These are phyloP conservation scores for Syritta pipiens DNA, from an alignment of 2,888 invertebrate species.

Conservation along the genomic window DNA sequence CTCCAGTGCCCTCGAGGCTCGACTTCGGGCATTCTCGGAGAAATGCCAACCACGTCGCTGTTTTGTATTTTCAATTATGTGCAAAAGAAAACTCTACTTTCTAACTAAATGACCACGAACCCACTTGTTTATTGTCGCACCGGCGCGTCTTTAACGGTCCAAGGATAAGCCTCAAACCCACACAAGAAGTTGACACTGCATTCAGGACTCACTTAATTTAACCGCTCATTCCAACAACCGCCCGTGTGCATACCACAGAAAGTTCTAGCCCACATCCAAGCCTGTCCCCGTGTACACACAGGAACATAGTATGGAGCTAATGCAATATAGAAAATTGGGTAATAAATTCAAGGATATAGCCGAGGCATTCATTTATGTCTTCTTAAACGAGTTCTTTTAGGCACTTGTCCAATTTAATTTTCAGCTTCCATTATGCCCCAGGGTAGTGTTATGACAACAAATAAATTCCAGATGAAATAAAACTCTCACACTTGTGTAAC, in stretches of 20 bases:
- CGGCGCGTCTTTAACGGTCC: too few species aligned
- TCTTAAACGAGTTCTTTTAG: constrained; percentile 69
- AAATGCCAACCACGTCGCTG: neutral
- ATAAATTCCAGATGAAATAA: constrained; percentile 67
- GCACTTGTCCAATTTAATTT: constrained; percentile 71
- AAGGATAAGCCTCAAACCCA: constrained; percentile 8
- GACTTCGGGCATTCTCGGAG: too few species aligned
- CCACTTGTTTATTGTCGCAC: constrained; percentile 24
- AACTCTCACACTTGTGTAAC: constrained; percentile 42
- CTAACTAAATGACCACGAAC: constrained; percentile 39
- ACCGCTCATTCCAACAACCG: neutral
- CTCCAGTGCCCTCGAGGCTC: constrained; percentile 29
- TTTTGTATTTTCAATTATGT: constrained; percentile 30
- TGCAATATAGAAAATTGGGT: constrained; percentile 68
- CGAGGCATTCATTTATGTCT: constrained; percentile 68
- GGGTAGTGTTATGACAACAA: constrained; percentile 68
- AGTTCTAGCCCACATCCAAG: constrained; percentile 3
- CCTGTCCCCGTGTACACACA: neutral
- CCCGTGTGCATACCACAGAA: too few species aligned
- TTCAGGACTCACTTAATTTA: constrained; percentile 32
- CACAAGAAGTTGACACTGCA: constrained; percentile 33
- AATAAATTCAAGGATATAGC: constrained; percentile 68
- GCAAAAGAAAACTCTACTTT: constrained; percentile 4
- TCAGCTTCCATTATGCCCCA: constrained; percentile 67
- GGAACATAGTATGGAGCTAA: constrained; percentile 38